Percentiles rank a stretch among this genome's conserved stretches.
phyloP scores from a whole-genome alignment of 2,113 vertebrate genomes.

The Nycticebus coucang region DNA sequence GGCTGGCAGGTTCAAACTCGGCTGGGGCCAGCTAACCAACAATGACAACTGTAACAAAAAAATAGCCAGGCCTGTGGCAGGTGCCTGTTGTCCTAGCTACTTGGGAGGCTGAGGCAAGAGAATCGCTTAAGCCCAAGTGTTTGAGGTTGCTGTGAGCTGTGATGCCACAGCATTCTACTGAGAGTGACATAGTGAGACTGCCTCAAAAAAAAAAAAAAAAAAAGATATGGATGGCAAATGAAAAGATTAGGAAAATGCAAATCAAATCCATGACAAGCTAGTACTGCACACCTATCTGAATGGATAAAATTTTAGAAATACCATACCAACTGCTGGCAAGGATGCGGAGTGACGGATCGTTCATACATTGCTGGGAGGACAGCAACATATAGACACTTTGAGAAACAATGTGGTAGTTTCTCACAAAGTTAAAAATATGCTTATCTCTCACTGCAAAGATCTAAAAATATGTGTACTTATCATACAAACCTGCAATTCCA shows the following conservation, averaged over 20 bases:
- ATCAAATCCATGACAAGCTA: neutral
- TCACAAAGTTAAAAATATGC: conserved; percentile 31
- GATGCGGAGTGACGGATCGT: neutral
- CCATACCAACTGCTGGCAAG: neutral
- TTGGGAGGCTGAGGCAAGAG: too few relatives aligned
- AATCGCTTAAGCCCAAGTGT: too few relatives aligned
- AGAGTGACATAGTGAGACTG: too few relatives aligned
- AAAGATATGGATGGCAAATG: neutral
- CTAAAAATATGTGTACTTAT: neutral
- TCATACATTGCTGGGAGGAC: neutral
- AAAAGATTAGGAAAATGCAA: neutral
- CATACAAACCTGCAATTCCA: neutral
- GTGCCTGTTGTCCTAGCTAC: too few relatives aligned
- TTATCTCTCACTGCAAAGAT: neutral
- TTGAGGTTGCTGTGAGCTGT: too few relatives aligned
- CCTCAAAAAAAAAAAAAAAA: neutral
- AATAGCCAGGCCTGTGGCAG: too few relatives aligned
- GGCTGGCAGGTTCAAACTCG: too few relatives aligned
- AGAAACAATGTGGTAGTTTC: conserved; percentile 21
- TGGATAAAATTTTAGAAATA: neutral
- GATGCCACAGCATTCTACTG: too few relatives aligned
- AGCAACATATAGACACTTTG: neutral
- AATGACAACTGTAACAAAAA: too few relatives aligned
- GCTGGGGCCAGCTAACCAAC: too few relatives aligned
- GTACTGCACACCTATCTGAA: neutral